A percentile compares a stretch with the other conserved stretches of the same genome.
These are phyloP conservation scores for Saguinus midas DNA, from an alignment of 2,113 vertebrate genomes.

Conservation along the genomic window DNA sequence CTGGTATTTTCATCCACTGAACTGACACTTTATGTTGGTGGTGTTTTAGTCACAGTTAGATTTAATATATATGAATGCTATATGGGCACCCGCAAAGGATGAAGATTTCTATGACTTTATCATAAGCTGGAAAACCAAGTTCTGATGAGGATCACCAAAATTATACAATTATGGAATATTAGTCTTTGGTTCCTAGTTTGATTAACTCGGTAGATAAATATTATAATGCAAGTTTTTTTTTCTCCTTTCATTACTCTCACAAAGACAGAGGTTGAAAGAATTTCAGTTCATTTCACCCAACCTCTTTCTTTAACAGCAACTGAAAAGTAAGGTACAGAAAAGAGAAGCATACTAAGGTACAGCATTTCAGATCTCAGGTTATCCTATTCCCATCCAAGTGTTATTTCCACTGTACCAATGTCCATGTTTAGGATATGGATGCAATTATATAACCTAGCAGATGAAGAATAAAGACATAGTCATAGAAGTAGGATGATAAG, in stretches of 20 bases:
- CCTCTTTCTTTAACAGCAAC: neutral
- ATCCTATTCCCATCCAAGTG: neutral
- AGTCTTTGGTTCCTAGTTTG: neutral
- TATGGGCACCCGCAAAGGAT: neutral
- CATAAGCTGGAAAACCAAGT: neutral
- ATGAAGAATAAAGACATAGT: neutral
- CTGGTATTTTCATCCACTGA: neutral
- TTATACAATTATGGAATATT: neutral
- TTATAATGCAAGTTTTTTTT: neutral
- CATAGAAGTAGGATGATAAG: neutral
- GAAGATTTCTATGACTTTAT: neutral
- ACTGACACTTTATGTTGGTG: neutral
- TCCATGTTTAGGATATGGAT: neutral
- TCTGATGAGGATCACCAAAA: neutral
- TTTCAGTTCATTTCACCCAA: neutral
- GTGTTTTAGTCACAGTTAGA: neutral
- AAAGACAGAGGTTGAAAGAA: neutral
- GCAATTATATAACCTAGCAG: neutral
- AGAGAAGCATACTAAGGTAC: neutral
- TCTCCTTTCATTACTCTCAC: neutral
- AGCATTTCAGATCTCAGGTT: neutral
- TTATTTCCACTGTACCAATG: neutral
- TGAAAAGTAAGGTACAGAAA: neutral
- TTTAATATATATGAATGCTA: neutral
- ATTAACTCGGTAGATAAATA: neutral